phyloP scores from a whole-genome alignment of 2,888 invertebrate species.

The Cataglyphis albicans region DNA sequence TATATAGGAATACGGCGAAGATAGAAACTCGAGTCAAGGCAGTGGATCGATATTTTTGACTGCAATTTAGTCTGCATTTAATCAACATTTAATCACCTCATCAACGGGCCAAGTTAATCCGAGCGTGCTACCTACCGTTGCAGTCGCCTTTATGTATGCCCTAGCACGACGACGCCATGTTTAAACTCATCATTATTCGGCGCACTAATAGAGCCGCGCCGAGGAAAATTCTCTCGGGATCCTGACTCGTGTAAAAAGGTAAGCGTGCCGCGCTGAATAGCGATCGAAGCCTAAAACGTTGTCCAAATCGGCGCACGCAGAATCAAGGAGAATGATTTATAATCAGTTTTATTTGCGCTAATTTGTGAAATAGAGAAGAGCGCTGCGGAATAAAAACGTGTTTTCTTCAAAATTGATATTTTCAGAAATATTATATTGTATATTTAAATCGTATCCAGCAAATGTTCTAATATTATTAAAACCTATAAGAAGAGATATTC shows the following conservation, averaged over 20 bases:
- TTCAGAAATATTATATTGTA: constrained; percentile 14
- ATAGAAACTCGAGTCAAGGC: constrained; percentile 65
- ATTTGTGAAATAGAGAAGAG: constrained; percentile 28
- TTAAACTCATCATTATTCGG: constrained; percentile 80
- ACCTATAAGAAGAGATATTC: background rate
- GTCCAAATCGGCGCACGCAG: constrained; percentile 41
- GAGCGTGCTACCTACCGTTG: constrained; percentile 75
- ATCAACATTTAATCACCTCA: constrained; percentile 84
- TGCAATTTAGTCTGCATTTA: constrained; percentile 83
- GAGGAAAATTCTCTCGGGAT: constrained; percentile 65
- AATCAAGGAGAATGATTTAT: constrained; percentile 41
- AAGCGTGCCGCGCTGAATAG: constrained; percentile 49
- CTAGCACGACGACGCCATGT: constrained; percentile 76
- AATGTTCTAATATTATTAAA: background rate
- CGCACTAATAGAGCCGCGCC: constrained; percentile 72
- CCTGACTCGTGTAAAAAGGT: constrained; percentile 68
- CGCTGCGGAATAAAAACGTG: constrained; percentile 5
- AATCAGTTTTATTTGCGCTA: constrained; percentile 36
- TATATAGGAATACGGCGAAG: constrained; percentile 57
- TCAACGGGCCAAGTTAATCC: constrained; percentile 82
- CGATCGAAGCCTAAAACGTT: constrained; percentile 51
- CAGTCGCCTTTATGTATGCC: constrained; percentile 67
- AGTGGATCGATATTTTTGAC: constrained; percentile 82
- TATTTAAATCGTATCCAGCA: background rate
- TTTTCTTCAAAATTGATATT: constrained; percentile 13